These are phyloP conservation scores for Noctuana brunneofusca DNA, from an alignment of 2,888 invertebrate species.

Conservation along the genomic window DNA sequence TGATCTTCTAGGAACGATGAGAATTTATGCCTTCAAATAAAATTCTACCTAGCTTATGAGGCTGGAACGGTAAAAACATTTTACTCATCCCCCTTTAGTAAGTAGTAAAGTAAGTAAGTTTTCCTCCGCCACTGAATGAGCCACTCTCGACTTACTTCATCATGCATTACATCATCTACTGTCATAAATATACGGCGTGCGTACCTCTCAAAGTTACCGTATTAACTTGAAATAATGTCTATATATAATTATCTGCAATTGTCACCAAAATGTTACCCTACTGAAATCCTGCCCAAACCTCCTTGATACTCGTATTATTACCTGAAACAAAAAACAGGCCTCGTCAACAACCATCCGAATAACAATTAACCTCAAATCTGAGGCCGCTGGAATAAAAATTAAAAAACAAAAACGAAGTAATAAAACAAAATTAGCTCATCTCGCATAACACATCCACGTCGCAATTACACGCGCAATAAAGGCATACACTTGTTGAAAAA, in stretches of 20 bases:
- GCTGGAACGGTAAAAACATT: background rate
- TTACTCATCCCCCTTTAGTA: no score
- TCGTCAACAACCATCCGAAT: background rate
- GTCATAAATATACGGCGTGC: no score
- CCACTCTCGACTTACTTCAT: no score
- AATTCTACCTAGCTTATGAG: background rate
- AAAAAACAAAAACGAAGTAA: background rate
- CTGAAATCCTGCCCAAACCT: background rate
- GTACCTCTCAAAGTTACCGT: no score
- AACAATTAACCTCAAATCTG: slow-evolving; percentile 9
- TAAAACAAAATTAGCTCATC: slow-evolving; percentile 21
- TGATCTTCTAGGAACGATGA: background rate
- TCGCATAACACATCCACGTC: slow-evolving; percentile 19
- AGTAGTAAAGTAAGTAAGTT: no score
- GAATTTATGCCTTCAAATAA: background rate
- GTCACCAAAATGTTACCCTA: background rate
- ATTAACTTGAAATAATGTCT: no score
- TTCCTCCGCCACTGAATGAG: no score
- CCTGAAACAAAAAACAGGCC: slow-evolving; percentile 16
- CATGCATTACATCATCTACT: no score
- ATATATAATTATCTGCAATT: no score
- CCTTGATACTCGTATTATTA: slow-evolving; percentile 8
- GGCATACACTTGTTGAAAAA: slow-evolving; percentile 35
- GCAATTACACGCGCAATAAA: slow-evolving; percentile 38
- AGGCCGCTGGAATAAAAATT: background rate